phyloP scores from a whole-genome alignment of 2,113 vertebrate genomes.

The Murina feae region DNA sequence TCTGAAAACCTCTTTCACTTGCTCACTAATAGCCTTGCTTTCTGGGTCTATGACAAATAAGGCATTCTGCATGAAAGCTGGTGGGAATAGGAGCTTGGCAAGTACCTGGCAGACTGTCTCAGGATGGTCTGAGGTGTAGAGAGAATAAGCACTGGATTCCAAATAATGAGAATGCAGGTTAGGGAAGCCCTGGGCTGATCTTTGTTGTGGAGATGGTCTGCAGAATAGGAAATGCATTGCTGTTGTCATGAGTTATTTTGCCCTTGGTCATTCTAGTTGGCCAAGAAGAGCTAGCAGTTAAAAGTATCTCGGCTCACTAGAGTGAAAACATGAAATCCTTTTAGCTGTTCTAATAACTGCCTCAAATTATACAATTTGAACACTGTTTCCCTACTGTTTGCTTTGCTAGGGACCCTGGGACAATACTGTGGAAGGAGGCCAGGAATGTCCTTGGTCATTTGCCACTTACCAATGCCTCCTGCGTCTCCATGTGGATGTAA shows the following conservation, averaged over 20 bases:
- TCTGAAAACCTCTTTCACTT: background rate
- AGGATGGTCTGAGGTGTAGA: background rate
- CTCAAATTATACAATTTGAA: background rate
- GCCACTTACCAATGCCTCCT: background rate
- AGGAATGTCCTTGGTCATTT: background rate
- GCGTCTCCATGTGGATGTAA: background rate
- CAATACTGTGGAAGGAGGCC: background rate
- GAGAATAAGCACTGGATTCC: background rate
- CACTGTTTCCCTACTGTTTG: background rate
- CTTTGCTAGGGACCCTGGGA: background rate
- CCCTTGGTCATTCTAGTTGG: background rate
- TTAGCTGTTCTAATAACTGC: background rate
- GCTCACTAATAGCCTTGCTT: background rate
- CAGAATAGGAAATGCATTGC: background rate
- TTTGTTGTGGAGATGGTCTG: background rate
- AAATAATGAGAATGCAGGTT: background rate
- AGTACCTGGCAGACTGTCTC: background rate
- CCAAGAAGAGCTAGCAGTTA: background rate
- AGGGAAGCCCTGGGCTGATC: background rate
- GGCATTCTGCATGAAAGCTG: background rate
- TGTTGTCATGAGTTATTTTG: background rate
- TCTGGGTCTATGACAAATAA: background rate
- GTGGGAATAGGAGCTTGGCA: background rate
- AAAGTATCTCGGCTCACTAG: background rate
- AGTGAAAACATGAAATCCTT: background rate